Evolutionary conservation across 2,113 vertebrate genomes (phyloP), one percentile per base, ranked within the genome.

Genomic region (Pteropus alecto): DNA sequence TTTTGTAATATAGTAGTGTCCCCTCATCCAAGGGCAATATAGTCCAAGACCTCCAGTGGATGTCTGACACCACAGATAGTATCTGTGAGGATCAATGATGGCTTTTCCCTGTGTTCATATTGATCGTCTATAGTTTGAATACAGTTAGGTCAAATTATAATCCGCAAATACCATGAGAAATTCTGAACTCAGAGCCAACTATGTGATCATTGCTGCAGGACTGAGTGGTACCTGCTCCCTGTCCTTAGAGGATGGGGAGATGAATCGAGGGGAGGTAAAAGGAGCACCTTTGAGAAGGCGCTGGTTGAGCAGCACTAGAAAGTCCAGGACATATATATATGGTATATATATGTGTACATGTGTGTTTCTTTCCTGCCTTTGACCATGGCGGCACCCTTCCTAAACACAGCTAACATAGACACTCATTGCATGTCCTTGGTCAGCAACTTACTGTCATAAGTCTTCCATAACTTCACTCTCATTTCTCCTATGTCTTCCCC

Each of bases 311-410:
- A 78, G 19, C 30, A 8, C 21, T 48, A 43, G 56, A 12, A 51
- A 48, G 30, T 3, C 4, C 6, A 41, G 46, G 14, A 19, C 48
- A 0, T 22, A 12, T 43, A 6, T 3, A 38, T 33, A 24, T 11
- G 26, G 19, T 51, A 2, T 60, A 8, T 35, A 0, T 19, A 2
- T 65, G 10, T 43, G 35, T 33, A 5, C 33, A 22, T 14, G 2
- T 33, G 41, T 86, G 38, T 84, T 11, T 88, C 41, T 54, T 63
- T 21, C n/a, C 11, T 77, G 16, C 46, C 38, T 51, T 76, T 24
- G 22, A 90, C 35, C 33, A 48, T 6, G 13, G 48, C 18, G 61
- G 56, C 16, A 15, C 38, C 48, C 26, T 90, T 77, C 54, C 67
- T 60, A 16, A 54, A 30, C n/a, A 30, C 28, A 33, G 22, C 76